Evolutionary conservation across 2,797 vertebrate genomes (phyloP).

Genomic region (Margarornis squamiger): DNA sequence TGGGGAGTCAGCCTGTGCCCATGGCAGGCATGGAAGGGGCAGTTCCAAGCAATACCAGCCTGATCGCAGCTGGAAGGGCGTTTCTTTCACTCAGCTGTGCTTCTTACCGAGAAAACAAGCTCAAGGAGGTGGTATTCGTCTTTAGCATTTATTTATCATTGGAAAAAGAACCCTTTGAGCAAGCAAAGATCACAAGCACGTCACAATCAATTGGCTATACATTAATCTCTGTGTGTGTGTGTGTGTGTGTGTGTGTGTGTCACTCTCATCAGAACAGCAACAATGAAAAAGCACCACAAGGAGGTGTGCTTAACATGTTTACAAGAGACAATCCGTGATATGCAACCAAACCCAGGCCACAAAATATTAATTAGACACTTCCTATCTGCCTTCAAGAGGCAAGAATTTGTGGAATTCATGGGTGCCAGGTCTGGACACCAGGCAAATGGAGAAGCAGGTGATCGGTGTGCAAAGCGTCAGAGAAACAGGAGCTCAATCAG

Average conservation of each 20-base stretch:
- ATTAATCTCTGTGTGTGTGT: constrained; percentile 67
- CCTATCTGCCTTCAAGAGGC: constrained; percentile 67
- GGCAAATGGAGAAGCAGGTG: constrained; percentile 30
- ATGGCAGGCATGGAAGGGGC: background rate
- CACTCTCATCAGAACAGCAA: constrained; percentile 77
- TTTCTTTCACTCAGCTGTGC: constrained; percentile 41
- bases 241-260: background rate
- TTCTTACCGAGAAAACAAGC: constrained; percentile 76
- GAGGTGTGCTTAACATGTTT: constrained; percentile 73
- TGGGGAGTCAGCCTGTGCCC: constrained; percentile 5
- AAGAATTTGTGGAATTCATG: constrained; percentile 7
- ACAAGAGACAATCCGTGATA: constrained; percentile 79
- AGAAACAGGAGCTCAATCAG: constrained; percentile 10
- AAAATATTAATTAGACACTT: constrained; percentile 84
- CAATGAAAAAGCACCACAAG: constrained; percentile 82
- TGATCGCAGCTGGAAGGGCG: background rate
- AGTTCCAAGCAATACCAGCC: background rate
- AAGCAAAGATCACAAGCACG: constrained; percentile 95
- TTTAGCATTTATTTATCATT: constrained; percentile 94
- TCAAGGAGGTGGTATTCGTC: constrained; percentile 76
- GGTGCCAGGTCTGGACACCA: background rate
- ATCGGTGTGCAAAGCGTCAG: constrained; percentile 45
- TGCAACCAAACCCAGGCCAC: constrained; percentile 86
- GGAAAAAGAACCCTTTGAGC: constrained; percentile 86
- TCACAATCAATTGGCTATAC: constrained; percentile 90